phyloP scores from a whole-genome alignment of 2,797 vertebrate genomes.

The Pseudomugil gertrudae region DNA sequence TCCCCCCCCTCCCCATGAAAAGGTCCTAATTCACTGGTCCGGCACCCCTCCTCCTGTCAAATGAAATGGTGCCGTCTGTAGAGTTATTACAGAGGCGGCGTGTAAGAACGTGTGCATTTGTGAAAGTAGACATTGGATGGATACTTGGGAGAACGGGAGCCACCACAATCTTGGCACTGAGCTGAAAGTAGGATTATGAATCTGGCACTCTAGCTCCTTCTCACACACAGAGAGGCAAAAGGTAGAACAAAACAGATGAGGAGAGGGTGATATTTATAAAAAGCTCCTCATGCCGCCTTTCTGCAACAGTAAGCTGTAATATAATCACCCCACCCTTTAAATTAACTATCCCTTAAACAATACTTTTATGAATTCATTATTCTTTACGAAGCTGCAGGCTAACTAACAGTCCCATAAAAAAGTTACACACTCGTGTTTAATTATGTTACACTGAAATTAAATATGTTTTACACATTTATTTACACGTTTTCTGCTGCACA shows the following conservation, averaged over 20 bases:
- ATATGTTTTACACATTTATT: slow-evolving; percentile 13
- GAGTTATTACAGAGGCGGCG: slow-evolving; percentile 41
- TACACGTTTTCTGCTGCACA: neutral
- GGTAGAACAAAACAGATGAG: slow-evolving; percentile 10
- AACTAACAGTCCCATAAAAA: slow-evolving; percentile 57
- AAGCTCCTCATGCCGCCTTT: slow-evolving; percentile 14
- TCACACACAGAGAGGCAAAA: slow-evolving; percentile 41
- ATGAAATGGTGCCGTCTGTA: slow-evolving; percentile 62
- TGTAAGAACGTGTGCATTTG: slow-evolving; percentile 24
- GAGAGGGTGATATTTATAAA: slow-evolving; percentile 23
- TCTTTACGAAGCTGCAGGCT: slow-evolving; percentile 32
- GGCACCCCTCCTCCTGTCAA: slow-evolving; percentile 70
- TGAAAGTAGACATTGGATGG: slow-evolving; percentile 41
- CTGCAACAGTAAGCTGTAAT: neutral
- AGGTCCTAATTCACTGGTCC: slow-evolving; percentile 67
- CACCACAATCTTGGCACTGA: slow-evolving; percentile 60
- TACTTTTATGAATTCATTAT: slow-evolving; percentile 58
- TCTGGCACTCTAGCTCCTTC: slow-evolving; percentile 53
- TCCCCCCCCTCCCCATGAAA: slow-evolving; percentile 57
- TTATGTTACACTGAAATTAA: slow-evolving; percentile 25
- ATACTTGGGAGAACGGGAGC: slow-evolving; percentile 56
- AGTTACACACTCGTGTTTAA: slow-evolving; percentile 20
- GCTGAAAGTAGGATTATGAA: slow-evolving; percentile 62
- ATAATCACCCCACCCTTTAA: slow-evolving; percentile 7
- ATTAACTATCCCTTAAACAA: slow-evolving; percentile 22